Evolutionary conservation across 2,888 invertebrate genomes (phyloP), one percentile per base, ranked within the genome.

Genomic region (Sacculina carcini): DNA sequence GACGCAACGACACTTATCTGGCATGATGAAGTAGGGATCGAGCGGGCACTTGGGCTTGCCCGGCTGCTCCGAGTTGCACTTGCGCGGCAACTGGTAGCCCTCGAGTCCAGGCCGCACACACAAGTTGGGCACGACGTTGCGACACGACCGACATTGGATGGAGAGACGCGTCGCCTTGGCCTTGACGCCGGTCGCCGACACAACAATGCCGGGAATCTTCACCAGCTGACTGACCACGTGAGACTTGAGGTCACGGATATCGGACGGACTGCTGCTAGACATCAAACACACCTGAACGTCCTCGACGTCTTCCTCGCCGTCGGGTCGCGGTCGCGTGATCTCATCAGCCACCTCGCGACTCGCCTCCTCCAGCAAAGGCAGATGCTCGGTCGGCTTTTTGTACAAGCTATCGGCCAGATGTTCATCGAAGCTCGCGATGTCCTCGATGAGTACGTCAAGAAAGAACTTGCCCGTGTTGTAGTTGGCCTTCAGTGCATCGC

Each of bases 21-120:
- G 94, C 66, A 96, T 78, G 56, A 99, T 92, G 65, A 89, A 92
- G 65, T 85, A 99, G 2, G 98, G 98, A 68, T 99, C 98, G 52
- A 94, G 64, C 0, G 96, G 94, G 62, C 98, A 98, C 61, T 84
- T 84, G 0, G 84, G 82, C 51, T 82, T 71, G 26, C 90, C 90
- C 54, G 84, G 80, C 71, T 89, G 87, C 63, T 92, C 92, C 16
- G 85, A 83, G 60, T 76, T 79, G 65, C 98, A 98, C 67, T 83
- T 89, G 55, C 96, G 74, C 0, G 98, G 98, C 67, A 98, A 69
- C 1, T 83, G 75, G 69, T 89, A 94, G 1, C 96, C 96, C 62
- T 99, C 98, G 6, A 98, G 68, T 1, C 98, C 98, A 7, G 94
- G 86, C 62, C 85, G 87, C 0, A 99, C 79, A 26, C 78, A 71